These are phyloP conservation scores for Chelon auratus DNA, from an alignment of 2,797 vertebrate species.

Conservation along the genomic window DNA sequence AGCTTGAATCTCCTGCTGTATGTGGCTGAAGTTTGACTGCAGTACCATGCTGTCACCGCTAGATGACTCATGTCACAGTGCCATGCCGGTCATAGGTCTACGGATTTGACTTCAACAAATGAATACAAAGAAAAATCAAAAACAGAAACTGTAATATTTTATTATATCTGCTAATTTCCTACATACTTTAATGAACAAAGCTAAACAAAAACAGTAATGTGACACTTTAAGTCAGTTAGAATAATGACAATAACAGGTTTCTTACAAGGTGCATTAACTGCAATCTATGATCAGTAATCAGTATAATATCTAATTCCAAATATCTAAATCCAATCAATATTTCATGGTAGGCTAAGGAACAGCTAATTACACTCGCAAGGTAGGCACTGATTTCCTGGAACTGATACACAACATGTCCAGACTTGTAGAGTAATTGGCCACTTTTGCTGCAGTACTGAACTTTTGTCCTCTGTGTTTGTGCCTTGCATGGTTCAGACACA, in stretches of 20 bases:
- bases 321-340: slow-evolving; percentile 7
- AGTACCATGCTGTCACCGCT: background rate
- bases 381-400: slow-evolving; percentile 57
- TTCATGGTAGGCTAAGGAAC: background rate
- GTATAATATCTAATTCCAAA: too few relatives aligned
- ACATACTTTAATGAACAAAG: background rate
- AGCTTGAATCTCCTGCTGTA: background rate
- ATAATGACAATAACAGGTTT: background rate
- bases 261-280: background rate
- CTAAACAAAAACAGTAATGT: background rate
- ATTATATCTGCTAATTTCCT: background rate
- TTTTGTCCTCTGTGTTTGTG: slow-evolving; percentile 75
- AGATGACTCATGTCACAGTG: slow-evolving; percentile 23
- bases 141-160: background rate
- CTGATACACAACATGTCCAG: slow-evolving; percentile 71
- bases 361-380: slow-evolving; percentile 48
- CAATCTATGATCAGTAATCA: background rate
- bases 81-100: background rate
- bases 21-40: background rate
- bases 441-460: slow-evolving; percentile 71
- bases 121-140: background rate
- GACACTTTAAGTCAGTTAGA: background rate
- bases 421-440: slow-evolving; percentile 76
- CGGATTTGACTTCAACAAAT: slow-evolving; percentile 4
- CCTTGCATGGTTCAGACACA: slow-evolving; percentile 46